These are phyloP conservation scores for Xiphophorus maculatus DNA, from an alignment of 2,113 vertebrate genomes.

Conservation along the genomic window DNA sequence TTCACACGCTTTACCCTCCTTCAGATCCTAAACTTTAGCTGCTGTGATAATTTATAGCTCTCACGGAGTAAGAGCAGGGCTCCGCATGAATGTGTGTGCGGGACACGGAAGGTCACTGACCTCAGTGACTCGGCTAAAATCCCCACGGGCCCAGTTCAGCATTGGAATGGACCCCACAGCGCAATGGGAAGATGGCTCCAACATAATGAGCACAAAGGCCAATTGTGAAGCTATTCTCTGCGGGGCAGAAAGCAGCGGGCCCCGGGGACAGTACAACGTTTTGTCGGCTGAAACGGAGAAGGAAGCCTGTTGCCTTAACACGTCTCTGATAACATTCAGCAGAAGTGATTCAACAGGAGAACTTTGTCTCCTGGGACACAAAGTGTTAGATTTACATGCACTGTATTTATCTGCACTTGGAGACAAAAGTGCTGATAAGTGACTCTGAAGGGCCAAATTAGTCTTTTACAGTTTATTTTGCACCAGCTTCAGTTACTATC, in stretches of 20 bases:
- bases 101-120: conserved; percentile 73
- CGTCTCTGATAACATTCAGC: conserved; percentile 73
- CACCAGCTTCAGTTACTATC: neutral
- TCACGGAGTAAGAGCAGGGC: conserved; percentile 51
- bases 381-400: conserved; percentile 67
- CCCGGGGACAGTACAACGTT: conserved; percentile 77
- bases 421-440: conserved; percentile 58
- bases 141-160: conserved; percentile 82
- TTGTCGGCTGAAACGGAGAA: conserved; percentile 69
- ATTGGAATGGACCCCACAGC: conserved; percentile 79
- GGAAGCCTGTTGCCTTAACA: conserved; percentile 78
- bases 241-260: conserved; percentile 72
- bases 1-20: conserved; percentile 63
- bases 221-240: conserved; percentile 79
- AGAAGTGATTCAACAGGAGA: conserved; percentile 51
- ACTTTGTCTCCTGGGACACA: conserved; percentile 44
- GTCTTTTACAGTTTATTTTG: conserved; percentile 1
- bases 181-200: conserved; percentile 82
- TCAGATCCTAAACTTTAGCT: conserved; percentile 59
- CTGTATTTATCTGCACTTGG: conserved; percentile 57
- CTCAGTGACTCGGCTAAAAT: conserved; percentile 81
- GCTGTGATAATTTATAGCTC: conserved; percentile 76
- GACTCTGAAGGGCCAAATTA: conserved; percentile 34
- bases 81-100: conserved; percentile 53
- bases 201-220: conserved; percentile 82